These are phyloP conservation scores for Oostethus manadensis DNA, from an alignment of 2,113 vertebrate genomes.

Conservation along the genomic window DNA sequence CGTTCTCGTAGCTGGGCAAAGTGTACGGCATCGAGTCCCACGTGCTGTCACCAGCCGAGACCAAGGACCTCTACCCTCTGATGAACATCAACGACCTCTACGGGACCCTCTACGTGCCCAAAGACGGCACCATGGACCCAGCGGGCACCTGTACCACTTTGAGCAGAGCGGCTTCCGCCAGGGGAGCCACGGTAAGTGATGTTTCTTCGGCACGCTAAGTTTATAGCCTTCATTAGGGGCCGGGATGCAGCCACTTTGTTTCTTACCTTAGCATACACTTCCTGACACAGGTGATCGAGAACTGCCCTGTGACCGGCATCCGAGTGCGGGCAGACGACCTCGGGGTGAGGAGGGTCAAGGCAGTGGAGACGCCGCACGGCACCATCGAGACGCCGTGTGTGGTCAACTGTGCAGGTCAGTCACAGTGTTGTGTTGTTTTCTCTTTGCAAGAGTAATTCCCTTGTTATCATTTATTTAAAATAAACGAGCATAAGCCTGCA, in stretches of 20 bases:
- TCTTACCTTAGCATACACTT: too few species aligned
- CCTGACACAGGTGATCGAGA: conserved; percentile 83
- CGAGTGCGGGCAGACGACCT: conserved; percentile 78
- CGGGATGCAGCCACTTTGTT: too few species aligned
- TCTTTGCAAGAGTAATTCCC: too few species aligned
- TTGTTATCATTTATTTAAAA: too few species aligned
- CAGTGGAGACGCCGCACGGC: conserved; percentile 81
- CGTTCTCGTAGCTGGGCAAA: conserved; percentile 81
- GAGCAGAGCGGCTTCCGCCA: conserved; percentile 78
- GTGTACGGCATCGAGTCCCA: conserved; percentile 91
- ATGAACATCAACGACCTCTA: conserved; percentile 91
- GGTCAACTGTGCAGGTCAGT: conserved; percentile 91
- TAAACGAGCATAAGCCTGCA: too few species aligned
- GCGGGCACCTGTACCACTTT: conserved; percentile 89
- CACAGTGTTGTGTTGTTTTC: not conserved
- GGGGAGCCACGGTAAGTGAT: conserved; percentile 79
- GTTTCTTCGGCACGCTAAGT: not conserved
- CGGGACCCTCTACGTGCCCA: conserved; percentile 89
- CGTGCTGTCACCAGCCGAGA: conserved; percentile 84
- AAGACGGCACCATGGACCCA: conserved; percentile 94
- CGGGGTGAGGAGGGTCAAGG: conserved; percentile 79
- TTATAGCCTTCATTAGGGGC: too few species aligned
- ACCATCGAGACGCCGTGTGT: conserved; percentile 84
- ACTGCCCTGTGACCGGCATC: conserved; percentile 89
- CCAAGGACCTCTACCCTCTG: conserved; percentile 89